Base-by-base conservation (phyloP, 2,888 invertebrate genomes). In the Cylloceria caligata region DNA sequence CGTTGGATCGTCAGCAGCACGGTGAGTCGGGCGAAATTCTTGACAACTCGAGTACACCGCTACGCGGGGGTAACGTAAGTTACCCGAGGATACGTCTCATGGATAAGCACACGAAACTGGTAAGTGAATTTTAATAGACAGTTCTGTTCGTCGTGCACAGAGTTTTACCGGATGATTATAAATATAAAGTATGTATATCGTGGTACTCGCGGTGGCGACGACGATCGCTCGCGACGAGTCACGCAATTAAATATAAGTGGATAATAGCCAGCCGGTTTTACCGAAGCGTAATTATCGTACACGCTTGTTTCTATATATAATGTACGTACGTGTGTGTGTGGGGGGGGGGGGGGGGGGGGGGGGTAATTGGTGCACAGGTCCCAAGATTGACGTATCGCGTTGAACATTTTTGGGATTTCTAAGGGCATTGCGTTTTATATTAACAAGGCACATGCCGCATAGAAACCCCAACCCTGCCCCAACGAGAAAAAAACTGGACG, bases 341-440 rank as follows among this genome's bases (percentile, higher is more conserved):
- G 30, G 30, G 30, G 30, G 30, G 30, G 30, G 30, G 30, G 30
- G 30, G 30, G 30, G 30, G 30, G 30, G 11, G 9, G 60, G 36
- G 16, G 16, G 6, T 45, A 27, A 16, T 16, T 47, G 27, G 21
- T n/a, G 13, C 24, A 3, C 27, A 7, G 16, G 6, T 57, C 30
- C 42, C 16, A 73, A 67, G 81, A 62, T 68, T 80, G 87, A 64
- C 60, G 85, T 76, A 64, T 69, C 84, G 89, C 85, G 93, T 93
- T 93, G 95, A 94, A 94, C 95, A 95, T 94, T 94, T 96, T 96
- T 96, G 96, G 96, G 96, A 96, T 96, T 96, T 96, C 96, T 95
- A 96, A 96, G 96, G 96, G 96, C 96, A 96, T 96, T 96, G 96
- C 96, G 94, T 94, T 93, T 88, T 0, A 75, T 68, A 88, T 72